Conservation (phyloP, 1,140 invertebrate species). For the Ceratina australensis region DNA sequence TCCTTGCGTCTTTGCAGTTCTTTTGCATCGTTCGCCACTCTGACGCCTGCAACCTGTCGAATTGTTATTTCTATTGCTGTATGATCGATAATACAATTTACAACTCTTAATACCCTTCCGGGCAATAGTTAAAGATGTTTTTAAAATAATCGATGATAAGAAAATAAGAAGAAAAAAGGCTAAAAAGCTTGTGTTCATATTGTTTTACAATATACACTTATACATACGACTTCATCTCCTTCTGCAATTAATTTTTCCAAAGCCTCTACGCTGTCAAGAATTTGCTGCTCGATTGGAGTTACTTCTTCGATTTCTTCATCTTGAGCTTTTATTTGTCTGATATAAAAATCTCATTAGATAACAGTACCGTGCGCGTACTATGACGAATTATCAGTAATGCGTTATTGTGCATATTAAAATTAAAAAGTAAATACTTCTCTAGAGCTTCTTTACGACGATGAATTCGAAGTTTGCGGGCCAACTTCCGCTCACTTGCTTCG, state of each 20-base stretch:
- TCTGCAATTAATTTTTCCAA: slow-evolving; percentile 83
- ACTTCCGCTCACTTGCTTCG: slow-evolving; percentile 83
- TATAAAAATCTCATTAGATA: not conserved
- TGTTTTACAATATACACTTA: slow-evolving; percentile 7
- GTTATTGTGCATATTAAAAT: slow-evolving; percentile 9
- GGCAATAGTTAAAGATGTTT: no score
- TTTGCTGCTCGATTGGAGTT: slow-evolving; percentile 81
- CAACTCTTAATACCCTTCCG: no score
- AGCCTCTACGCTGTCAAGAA: slow-evolving; percentile 80
- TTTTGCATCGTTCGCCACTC: slow-evolving; percentile 86
- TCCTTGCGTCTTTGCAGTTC: slow-evolving; percentile 82
- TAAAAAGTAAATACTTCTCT: slow-evolving; percentile 77
- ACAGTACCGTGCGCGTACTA: not conserved
- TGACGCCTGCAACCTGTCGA: slow-evolving; percentile 82
- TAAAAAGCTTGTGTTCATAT: not conserved
- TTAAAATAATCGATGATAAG: no score
- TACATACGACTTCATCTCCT: slow-evolving; percentile 84
- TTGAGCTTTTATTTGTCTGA: slow-evolving; percentile 41
- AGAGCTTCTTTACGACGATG: slow-evolving; percentile 81
- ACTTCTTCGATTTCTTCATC: slow-evolving; percentile 69
- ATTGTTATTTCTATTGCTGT: no score
- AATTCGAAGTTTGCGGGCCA: slow-evolving; percentile 82
- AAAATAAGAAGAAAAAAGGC: not conserved
- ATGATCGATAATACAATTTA: no score
- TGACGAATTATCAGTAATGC: not conserved